Evolutionary conservation across 2,797 vertebrate genomes (phyloP), one percentile per base, ranked within the genome.

Genomic region (Botia almorhae): DNA sequence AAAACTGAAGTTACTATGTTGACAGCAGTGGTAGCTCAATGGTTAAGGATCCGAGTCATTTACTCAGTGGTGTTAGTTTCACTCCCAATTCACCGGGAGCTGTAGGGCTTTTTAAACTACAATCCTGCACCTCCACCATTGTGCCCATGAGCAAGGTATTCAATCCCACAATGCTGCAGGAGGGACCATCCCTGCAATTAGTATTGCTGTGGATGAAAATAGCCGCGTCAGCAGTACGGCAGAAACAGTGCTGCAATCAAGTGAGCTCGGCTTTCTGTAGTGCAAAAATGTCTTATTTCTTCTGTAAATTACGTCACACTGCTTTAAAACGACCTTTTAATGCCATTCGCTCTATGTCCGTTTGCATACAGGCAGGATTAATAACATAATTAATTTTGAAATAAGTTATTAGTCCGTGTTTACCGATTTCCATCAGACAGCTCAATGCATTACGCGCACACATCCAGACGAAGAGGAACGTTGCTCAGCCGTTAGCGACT

Each of bases 121-220:
- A 53, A 21, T 70, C 56, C 19, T n/a, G 10, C 6, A 13, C 13
- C 36, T 79, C 63, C 11, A 51, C 39, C 74, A 69, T 55, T 48
- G 23, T 69, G 17, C 75, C 69, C 60, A 43, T 43, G 58, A 80
- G 29, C 60, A 43, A 72, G 36, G 63, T 65, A 55, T 55, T 80
- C 69, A 29, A 36, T 73, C 50, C 48, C 50, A 80, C 46, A 80
- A 46, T 80, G 69, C 77, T 72, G 77, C 69, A 26, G 58, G 77
- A 55, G 11, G 36, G 48, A 55, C 48, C 51, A n/a, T 80, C 69
- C 8, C 70, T 80, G 61, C 72, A 74, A 74, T 74, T 68, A 80
- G 70, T 74, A 74, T 33, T 50, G 78, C 78, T 74, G 36, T 67
- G 51, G 70, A 67, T 74, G 78, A 74, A 74, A 68, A 80, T 80